These are phyloP conservation scores for Cylindroiulus punctatus DNA, from an alignment of 2,888 invertebrate species.

Conservation along the genomic window DNA sequence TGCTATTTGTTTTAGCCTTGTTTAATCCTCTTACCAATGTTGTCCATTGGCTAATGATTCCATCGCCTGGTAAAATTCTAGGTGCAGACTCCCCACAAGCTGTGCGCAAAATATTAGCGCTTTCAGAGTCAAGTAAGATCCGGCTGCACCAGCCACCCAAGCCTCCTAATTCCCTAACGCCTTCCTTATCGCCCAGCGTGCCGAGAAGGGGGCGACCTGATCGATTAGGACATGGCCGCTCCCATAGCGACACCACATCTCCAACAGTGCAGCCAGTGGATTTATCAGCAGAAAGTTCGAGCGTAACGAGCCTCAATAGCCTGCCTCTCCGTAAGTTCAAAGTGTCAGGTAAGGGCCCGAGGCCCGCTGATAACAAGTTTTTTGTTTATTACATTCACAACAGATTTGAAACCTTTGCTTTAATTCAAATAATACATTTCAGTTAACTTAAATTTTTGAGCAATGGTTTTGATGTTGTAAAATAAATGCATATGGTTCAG, in stretches of 20 bases:
- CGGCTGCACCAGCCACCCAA: slow-evolving; percentile 86
- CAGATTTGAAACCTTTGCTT: no score
- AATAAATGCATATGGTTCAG: no score
- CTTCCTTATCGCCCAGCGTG: slow-evolving; percentile 62
- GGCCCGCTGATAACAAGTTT: not conserved
- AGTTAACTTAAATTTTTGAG: no score
- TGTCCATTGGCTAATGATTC: not conserved
- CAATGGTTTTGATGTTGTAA: no score
- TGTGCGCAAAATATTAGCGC: slow-evolving; percentile 90
- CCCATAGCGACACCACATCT: slow-evolving; percentile 85
- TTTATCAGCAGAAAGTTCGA: slow-evolving; percentile 93
- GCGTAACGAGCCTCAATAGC: slow-evolving; percentile 91
- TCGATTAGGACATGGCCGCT: slow-evolving; percentile 77
- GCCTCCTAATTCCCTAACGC: slow-evolving; percentile 69
- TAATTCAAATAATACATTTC: no score
- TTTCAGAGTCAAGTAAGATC: slow-evolving; percentile 77
- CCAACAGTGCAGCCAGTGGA: slow-evolving; percentile 77
- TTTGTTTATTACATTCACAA: no score
- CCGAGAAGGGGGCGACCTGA: slow-evolving; percentile 65
- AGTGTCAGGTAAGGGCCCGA: slow-evolving; percentile 15
- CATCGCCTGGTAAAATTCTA: slow-evolving; percentile 60
- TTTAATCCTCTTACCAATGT: not conserved
- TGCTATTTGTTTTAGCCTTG: not conserved
- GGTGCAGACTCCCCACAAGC: slow-evolving; percentile 97
- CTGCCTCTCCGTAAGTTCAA: slow-evolving; percentile 84